phyloP scores from a whole-genome alignment of 2,113 vertebrate species.

The Nyctereutes procyonoides region DNA sequence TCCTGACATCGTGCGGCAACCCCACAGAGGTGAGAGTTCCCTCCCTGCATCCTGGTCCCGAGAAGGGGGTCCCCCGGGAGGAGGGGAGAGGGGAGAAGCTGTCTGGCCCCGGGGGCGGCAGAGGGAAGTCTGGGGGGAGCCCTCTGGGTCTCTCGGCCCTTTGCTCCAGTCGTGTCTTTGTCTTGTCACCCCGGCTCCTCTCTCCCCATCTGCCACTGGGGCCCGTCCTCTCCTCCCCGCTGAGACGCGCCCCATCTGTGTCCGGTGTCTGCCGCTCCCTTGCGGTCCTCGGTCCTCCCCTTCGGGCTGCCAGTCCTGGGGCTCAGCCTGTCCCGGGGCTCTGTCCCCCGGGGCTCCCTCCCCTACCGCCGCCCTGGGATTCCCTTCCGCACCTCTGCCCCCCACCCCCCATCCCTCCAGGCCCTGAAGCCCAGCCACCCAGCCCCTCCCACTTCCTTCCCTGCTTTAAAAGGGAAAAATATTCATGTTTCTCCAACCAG shows the following conservation, averaged over 20 bases:
- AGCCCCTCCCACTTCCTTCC: constrained; percentile 75
- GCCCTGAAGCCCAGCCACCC: not conserved
- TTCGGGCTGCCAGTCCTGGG: not conserved
- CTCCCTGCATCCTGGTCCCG: not conserved
- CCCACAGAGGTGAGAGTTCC: constrained; percentile 88
- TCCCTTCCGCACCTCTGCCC: not conserved
- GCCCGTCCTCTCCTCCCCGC: not conserved
- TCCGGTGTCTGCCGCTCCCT: not conserved
- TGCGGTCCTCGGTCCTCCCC: not conserved
- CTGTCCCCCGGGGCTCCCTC: not conserved
- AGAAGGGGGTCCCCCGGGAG: not conserved
- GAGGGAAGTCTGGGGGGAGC: not conserved
- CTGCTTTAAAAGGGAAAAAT: constrained; percentile 80
- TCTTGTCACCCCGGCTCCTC: not conserved
- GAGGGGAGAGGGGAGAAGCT: not conserved
- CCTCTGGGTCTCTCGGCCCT: not conserved
- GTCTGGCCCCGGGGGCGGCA: not conserved
- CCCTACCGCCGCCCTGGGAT: too few relatives aligned
- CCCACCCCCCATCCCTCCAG: not conserved
- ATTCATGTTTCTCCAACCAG: constrained; percentile 68
- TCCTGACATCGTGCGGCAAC: constrained; percentile 87
- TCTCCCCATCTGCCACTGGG: constrained; percentile 19
- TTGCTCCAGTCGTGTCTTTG: not conserved
- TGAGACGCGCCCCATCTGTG: not conserved
- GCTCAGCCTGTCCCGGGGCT: not conserved